Evolutionary conservation across 2,113 vertebrate genomes (phyloP).

Genomic region (Gallinago paraguaiae): DNA sequence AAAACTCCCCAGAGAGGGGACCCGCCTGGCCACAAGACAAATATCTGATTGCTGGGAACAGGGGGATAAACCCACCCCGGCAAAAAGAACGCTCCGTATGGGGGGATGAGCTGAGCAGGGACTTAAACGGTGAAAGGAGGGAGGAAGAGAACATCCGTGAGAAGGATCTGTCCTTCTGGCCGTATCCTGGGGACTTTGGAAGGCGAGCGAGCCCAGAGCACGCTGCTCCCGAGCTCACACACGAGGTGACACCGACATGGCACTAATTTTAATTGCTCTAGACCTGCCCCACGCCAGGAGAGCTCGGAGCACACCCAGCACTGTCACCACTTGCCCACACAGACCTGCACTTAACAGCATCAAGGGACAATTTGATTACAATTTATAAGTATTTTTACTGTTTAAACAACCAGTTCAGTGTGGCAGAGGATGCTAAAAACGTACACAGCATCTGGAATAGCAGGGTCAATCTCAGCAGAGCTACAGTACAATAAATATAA

Average conservation of each 20-base stretch:
- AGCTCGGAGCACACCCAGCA: background rate
- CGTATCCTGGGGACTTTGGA: fast-evolving
- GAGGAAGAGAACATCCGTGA: background rate
- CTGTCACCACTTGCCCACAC: background rate
- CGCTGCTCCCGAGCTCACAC: background rate
- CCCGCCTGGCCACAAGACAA: background rate
- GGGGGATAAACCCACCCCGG: background rate
- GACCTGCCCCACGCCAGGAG: fast-evolving
- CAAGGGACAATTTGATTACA: background rate
- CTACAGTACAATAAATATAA: background rate
- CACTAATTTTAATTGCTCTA: too few species aligned
- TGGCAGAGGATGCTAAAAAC: background rate
- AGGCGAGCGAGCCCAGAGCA: background rate
- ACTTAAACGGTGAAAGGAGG: background rate
- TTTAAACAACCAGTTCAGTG: background rate
- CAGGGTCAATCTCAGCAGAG: background rate
- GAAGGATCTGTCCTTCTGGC: background rate
- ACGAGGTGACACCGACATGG: background rate
- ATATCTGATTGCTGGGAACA: background rate
- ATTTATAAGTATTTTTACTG: background rate
- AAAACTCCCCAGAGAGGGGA: background rate
- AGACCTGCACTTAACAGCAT: background rate
- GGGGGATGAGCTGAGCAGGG: background rate
- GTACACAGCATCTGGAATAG: background rate
- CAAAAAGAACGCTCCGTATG: fast-evolving